phyloP scores from a whole-genome alignment of 2,888 invertebrate species.

The Dryocosmus kuriphilus region DNA sequence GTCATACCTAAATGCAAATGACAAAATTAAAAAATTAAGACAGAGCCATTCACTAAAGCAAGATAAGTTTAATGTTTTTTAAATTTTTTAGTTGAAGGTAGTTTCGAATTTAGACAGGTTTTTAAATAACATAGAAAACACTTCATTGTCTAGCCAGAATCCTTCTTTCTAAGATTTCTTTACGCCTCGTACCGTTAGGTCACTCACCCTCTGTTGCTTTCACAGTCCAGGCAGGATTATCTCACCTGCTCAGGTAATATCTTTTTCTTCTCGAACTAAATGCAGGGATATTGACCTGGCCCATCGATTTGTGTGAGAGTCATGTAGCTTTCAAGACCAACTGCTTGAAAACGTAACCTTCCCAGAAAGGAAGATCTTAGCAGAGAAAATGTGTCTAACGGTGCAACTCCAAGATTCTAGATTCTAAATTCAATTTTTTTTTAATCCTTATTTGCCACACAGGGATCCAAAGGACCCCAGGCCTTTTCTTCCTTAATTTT shows the following conservation, averaged over 20 bases:
- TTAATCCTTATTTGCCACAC: no score
- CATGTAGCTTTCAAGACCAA: background rate
- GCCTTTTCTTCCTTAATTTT: no score
- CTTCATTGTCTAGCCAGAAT: slow-evolving; percentile 1
- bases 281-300: slow-evolving; percentile 49
- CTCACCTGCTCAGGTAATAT: slow-evolving; percentile 45
- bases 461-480: no score
- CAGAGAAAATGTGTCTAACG: background rate
- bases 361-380: background rate
- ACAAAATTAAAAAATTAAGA: background rate
- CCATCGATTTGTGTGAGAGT: slow-evolving; percentile 9
- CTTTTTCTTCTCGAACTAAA: slow-evolving; percentile 32
- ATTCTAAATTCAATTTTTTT: background rate
- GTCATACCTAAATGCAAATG: no score
- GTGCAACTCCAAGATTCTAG: background rate
- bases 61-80: background rate
- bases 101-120: background rate
- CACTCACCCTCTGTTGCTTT: slow-evolving; percentile 47
- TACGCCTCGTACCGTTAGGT: slow-evolving; percentile 48
- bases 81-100: background rate
- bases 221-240: slow-evolving; percentile 46
- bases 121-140: slow-evolving; percentile 16
- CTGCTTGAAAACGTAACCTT: background rate
- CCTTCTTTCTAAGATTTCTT: slow-evolving; percentile 33
- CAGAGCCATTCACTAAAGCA: background rate